Percentiles rank a stretch among this genome's conserved stretches.
phyloP scores from a whole-genome alignment of 2,113 vertebrate species.

The Pristiophorus japonicus region DNA sequence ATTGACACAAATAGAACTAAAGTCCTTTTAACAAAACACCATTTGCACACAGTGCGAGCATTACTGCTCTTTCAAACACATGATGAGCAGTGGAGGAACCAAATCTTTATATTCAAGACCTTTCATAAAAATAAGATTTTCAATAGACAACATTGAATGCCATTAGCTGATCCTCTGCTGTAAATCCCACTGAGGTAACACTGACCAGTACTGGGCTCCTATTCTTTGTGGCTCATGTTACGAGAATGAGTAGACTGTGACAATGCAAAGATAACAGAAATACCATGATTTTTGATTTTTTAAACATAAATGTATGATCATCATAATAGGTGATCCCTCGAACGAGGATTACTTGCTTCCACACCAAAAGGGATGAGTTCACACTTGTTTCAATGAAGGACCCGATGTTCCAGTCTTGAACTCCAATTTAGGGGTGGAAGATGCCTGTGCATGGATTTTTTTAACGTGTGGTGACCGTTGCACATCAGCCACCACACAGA shows the following conservation, averaged over 20 bases:
- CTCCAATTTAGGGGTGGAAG: too few species aligned
- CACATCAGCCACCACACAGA: too few species aligned
- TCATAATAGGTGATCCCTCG: too few species aligned
- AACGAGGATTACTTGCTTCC: too few species aligned
- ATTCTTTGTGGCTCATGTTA: not conserved
- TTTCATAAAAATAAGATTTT: not conserved
- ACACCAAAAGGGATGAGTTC: too few species aligned
- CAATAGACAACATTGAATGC: not conserved
- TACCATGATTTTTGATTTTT: not conserved
- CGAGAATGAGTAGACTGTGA: not conserved
- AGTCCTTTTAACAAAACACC: not conserved
- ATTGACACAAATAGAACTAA: not conserved
- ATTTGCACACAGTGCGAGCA: not conserved
- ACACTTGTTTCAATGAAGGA: too few species aligned
- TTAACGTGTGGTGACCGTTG: too few species aligned
- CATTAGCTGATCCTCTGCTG: not conserved
- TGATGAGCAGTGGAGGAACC: not conserved
- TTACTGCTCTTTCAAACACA: not conserved
- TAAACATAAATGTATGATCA: not conserved
- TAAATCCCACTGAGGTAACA: not conserved
- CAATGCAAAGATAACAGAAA: not conserved
- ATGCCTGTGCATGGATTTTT: too few species aligned
- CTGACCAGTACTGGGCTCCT: not conserved
- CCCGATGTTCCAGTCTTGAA: too few species aligned
- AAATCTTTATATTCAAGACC: not conserved